These are phyloP conservation scores for Scomber japonicus DNA, from an alignment of 2,113 vertebrate species.

Conservation along the genomic window DNA sequence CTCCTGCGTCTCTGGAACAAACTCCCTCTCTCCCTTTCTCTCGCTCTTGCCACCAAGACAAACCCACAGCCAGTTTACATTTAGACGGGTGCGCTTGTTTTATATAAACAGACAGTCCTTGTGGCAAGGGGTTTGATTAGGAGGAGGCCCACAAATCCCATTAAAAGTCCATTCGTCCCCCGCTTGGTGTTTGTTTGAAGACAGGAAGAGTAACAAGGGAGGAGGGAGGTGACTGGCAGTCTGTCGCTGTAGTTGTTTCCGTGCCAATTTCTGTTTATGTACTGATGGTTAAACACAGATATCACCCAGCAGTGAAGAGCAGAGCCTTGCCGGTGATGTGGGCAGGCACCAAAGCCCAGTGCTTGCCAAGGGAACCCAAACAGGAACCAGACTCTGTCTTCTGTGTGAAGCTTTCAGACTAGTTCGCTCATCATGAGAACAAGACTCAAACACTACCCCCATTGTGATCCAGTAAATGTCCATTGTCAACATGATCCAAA, in stretches of 20 bases:
- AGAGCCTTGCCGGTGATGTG: slow-evolving; percentile 31
- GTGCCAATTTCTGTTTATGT: slow-evolving; percentile 71
- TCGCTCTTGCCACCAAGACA: slow-evolving; percentile 62
- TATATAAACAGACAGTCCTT: slow-evolving; percentile 81
- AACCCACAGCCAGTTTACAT: slow-evolving; percentile 81
- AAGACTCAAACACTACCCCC: not conserved
- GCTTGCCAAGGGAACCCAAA: slow-evolving; percentile 5
- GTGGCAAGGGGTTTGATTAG: slow-evolving; percentile 84
- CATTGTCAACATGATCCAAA: not conserved
- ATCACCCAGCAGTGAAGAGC: slow-evolving; percentile 33
- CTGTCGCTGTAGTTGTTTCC: slow-evolving; percentile 52
- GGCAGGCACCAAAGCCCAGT: slow-evolving; percentile 18
- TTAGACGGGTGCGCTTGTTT: slow-evolving; percentile 79
- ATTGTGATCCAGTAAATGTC: not conserved
- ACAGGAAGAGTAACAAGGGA: slow-evolving; percentile 65
- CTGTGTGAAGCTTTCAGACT: not conserved
- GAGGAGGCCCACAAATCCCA: slow-evolving; percentile 84
- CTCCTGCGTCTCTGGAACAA: slow-evolving; percentile 62
- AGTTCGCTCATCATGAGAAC: no score
- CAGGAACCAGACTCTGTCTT: not conserved
- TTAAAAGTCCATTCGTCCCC: slow-evolving; percentile 84
- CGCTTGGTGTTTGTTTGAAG: slow-evolving; percentile 82
- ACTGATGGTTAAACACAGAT: slow-evolving; percentile 61
- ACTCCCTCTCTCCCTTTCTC: slow-evolving; percentile 46
- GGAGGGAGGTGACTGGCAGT: slow-evolving; percentile 62